Evolutionary conservation across 2,113 vertebrate genomes (phyloP).

Genomic region (Heloderma charlesbogerti): DNA sequence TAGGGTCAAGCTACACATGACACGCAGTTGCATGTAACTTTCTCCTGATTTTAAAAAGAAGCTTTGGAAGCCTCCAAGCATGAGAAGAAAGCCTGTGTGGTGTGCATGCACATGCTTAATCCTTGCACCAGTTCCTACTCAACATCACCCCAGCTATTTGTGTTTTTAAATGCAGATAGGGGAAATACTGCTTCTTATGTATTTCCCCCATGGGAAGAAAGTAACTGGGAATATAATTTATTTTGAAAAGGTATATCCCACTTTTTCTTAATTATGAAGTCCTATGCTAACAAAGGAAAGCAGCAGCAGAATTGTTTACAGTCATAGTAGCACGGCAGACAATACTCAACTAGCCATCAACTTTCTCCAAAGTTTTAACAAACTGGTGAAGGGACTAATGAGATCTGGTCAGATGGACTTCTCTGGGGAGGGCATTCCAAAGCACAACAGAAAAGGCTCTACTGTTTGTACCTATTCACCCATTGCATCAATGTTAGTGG

Average conservation of each 20-base stretch:
- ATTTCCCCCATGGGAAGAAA: neutral
- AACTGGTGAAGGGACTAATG: neutral
- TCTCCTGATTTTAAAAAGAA: neutral
- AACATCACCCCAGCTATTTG: neutral
- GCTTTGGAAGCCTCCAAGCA: neutral
- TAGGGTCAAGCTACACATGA: neutral
- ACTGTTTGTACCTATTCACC: too few species aligned
- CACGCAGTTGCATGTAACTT: neutral
- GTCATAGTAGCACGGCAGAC: neutral
- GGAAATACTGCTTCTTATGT: neutral
- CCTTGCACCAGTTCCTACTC: neutral
- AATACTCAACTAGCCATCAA: neutral
- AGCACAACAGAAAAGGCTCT: neutral
- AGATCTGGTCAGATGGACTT: neutral
- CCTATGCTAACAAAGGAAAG: neutral
- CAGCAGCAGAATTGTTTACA: neutral
- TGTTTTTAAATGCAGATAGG: too few species aligned
- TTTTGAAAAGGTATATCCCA: neutral
- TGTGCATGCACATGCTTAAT: neutral
- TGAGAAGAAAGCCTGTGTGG: neutral
- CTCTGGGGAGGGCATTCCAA: neutral
- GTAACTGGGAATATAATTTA: neutral
- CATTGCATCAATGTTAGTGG: neutral
- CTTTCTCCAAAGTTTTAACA: too few species aligned
- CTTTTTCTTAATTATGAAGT: neutral